phyloP scores from a whole-genome alignment of 2,888 invertebrate species.

The Diaperis boleti region DNA sequence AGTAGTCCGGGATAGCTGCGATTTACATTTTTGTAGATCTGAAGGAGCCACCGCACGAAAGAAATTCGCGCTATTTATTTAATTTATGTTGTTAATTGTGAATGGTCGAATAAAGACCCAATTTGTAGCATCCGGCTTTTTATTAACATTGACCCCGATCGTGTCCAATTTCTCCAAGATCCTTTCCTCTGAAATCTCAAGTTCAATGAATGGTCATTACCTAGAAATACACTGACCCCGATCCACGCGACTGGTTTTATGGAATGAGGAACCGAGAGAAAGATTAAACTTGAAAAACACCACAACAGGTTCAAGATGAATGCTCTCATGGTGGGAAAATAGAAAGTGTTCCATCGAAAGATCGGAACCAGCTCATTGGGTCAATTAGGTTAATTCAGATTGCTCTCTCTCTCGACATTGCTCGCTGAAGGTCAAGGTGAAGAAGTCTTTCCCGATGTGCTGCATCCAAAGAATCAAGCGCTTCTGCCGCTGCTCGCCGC shows the following conservation, averaged over 20 bases:
- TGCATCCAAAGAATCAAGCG: slow-evolving; percentile 46
- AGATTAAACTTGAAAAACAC: slow-evolving; percentile 43
- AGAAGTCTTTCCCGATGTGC: slow-evolving; percentile 26
- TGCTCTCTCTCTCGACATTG: slow-evolving; percentile 15
- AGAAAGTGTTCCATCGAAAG: slow-evolving; percentile 60
- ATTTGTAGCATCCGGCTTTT: slow-evolving; percentile 55
- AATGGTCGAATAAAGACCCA: slow-evolving; percentile 46
- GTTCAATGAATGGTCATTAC: slow-evolving; percentile 63
- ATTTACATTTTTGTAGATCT: slow-evolving; percentile 39
- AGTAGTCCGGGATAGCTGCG: slow-evolving; percentile 17
- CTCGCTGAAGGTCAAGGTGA: slow-evolving; percentile 13
- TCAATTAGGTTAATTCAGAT: slow-evolving; percentile 39
- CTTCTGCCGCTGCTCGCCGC: slow-evolving; percentile 48
- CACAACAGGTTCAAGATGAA: slow-evolving; percentile 50
- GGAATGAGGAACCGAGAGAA: slow-evolving; percentile 58
- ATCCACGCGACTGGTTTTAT: slow-evolving; percentile 59
- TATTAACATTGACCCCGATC: slow-evolving; percentile 58
- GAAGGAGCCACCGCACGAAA: slow-evolving; percentile 4
- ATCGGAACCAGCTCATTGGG: slow-evolving; percentile 57
- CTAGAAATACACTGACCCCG: slow-evolving; percentile 63
- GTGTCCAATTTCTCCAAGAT: slow-evolving; percentile 49
- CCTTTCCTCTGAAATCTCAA: slow-evolving; percentile 52
- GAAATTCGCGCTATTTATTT: slow-evolving; percentile 37
- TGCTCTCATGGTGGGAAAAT: slow-evolving; percentile 49
- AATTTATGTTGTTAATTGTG: slow-evolving; percentile 37